Evolutionary conservation across 2,888 invertebrate species (phyloP), one percentile per base, ranked within the genome.

Genomic region (Meliscaeva auricollis): DNA sequence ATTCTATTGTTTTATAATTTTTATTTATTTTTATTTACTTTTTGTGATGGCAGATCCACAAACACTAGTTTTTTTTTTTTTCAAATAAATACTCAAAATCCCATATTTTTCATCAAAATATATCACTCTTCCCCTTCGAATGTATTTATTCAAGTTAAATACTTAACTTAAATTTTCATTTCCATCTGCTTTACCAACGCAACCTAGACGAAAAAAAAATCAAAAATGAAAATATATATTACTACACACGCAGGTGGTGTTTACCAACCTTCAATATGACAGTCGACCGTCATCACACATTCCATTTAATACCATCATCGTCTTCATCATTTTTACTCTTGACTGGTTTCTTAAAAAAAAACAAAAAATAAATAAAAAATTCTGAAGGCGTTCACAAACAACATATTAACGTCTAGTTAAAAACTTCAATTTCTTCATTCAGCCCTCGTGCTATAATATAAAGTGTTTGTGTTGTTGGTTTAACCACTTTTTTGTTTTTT

Each of bases 341-440:
- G 73, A 74, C 52, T 62, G 62, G 50, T 75, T 74, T 69, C 20
- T 41, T 35, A 22, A 3, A 62, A 20, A 20, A 22, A 35, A 64
- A 75, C 7, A 30, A 32, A n/a, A 22, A 17, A 13, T 52, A 38
- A 69, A 52, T 56, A 52, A n/a, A 60, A 72, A 66, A 66, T 66
- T 66, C 66, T 66, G 66, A 54, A 84, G 80, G 80, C 84, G 84
- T 84, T 84, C 56, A 75, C 79, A 79, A 46, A 68, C 84, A 72
- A 75, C 79, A 66, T 64, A 80, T 75, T 79, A 75, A 60, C 60
- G 75, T 80, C 38, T 32, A 75, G 74, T 84, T 84, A 84, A 84
- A 80, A 75, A 52, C 70, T 52, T 69, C 54, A 74, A 68, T 69
- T 83, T 83, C 73, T 68, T 69, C 73, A 74, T 72, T 77, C 68